A percentile compares a stretch with the other conserved stretches of the same genome.
Evolutionary conservation across 2,797 vertebrate genomes (phyloP).

Genomic region (Anabacerthia variegaticeps): DNA sequence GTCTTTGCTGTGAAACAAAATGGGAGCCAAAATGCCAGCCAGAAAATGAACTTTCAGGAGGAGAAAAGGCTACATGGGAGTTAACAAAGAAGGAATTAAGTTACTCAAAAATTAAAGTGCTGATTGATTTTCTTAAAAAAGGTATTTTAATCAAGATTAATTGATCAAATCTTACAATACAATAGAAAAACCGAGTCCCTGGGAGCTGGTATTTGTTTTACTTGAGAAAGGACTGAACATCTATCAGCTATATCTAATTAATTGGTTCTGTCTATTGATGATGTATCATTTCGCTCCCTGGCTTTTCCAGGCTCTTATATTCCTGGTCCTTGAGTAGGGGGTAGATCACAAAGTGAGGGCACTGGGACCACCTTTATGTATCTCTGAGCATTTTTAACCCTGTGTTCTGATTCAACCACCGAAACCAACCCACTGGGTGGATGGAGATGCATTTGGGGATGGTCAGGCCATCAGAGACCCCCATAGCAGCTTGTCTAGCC

Average conservation of each 20-base stretch:
- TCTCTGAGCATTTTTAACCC: neutral
- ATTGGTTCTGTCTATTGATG: neutral
- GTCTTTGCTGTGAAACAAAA: constrained; percentile 36
- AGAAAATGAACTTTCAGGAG: constrained; percentile 20
- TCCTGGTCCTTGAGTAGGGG: neutral
- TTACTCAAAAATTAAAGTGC: neutral
- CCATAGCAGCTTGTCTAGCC: neutral
- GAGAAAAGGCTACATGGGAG: neutral
- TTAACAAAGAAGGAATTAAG: constrained; percentile 43
- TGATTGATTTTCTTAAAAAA: neutral
- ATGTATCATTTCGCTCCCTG: neutral
- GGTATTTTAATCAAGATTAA: neutral
- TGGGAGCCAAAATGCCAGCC: constrained; percentile 46
- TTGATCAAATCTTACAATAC: neutral
- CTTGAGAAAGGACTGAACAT: neutral
- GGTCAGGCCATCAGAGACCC: neutral
- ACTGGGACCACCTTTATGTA: neutral
- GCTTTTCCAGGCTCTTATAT: neutral
- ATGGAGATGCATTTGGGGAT: neutral
- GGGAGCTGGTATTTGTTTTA: neutral
- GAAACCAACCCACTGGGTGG: neutral
- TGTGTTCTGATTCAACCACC: accelerated
- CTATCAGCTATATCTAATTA: neutral
- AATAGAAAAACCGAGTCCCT: neutral
- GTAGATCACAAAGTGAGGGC: neutral